A percentile compares a stretch with the other conserved stretches of the same genome.
phyloP scores from a whole-genome alignment of 2,888 invertebrate genomes.

The Drosophila kambysellisi region DNA sequence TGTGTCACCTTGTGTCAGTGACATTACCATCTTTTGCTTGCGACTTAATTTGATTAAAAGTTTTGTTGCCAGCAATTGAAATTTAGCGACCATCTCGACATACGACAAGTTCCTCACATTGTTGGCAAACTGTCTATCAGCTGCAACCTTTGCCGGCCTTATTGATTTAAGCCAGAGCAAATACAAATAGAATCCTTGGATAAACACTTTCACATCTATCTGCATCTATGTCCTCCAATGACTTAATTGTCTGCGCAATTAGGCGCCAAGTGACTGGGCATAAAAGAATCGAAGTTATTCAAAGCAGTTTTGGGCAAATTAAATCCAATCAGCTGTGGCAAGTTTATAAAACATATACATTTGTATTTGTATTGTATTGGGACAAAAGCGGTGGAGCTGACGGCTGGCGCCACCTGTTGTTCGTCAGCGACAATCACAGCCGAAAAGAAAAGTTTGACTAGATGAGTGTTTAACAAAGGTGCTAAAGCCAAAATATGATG shows the following conservation, averaged over 20 bases:
- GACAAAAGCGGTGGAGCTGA: background rate
- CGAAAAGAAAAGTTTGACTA: background rate
- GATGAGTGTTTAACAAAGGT: background rate
- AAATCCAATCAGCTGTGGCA: conserved; percentile 20
- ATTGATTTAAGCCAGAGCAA: conserved; percentile 42
- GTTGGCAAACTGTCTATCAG: conserved; percentile 24
- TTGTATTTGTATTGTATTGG: too few species aligned
- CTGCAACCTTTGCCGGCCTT: background rate
- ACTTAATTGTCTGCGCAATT: conserved; percentile 74
- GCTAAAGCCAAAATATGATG: background rate
- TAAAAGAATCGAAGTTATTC: conserved; percentile 28
- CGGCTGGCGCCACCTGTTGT: conserved; percentile 24
- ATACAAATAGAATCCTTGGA: conserved; percentile 49
- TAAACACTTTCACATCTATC: conserved; percentile 31
- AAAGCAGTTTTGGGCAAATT: conserved; percentile 33
- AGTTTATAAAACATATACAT: conserved; percentile 1
- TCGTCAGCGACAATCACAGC: background rate
- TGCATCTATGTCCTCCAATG: conserved; percentile 49
- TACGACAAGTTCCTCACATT: conserved; percentile 31
- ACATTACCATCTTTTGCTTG: conserved; percentile 65
- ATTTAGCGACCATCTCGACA: conserved; percentile 20
- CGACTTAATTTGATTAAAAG: conserved; percentile 79
- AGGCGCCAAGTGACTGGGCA: conserved; percentile 52
- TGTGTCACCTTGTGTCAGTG: conserved; percentile 75
- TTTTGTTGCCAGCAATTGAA: conserved; percentile 55